Percentiles rank a stretch among this genome's conserved stretches.
These are phyloP conservation scores for Paradoxurus hermaphroditus DNA, from an alignment of 2,113 vertebrate species.

Conservation along the genomic window DNA sequence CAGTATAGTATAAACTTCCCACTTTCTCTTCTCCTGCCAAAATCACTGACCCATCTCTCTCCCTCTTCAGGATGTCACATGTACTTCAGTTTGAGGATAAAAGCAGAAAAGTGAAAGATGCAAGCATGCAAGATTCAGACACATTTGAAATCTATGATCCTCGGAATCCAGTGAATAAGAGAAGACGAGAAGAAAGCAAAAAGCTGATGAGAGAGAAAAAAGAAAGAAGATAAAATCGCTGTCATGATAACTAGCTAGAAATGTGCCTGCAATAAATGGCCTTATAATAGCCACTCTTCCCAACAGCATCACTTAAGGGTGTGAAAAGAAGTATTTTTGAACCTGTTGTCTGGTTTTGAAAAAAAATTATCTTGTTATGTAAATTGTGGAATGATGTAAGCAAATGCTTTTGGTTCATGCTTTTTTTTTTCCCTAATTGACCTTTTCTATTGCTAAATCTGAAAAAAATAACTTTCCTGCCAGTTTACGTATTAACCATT, in stretches of 20 bases:
- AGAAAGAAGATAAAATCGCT: slow-evolving; percentile 86
- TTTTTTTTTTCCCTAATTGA: background rate
- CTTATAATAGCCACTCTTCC: slow-evolving; percentile 56
- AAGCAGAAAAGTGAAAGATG: slow-evolving; percentile 97
- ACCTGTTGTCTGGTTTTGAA: slow-evolving; percentile 76
- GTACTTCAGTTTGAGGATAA: slow-evolving; percentile 98
- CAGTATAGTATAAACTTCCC: background rate
- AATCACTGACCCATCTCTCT: slow-evolving; percentile 56
- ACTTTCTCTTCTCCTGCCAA: background rate
- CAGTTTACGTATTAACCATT: slow-evolving; percentile 51
- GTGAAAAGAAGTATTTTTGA: slow-evolving; percentile 78
- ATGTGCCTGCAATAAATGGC: slow-evolving; percentile 65
- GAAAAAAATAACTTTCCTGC: slow-evolving; percentile 76
- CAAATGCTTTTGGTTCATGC: slow-evolving; percentile 60
- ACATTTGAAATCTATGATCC: slow-evolving; percentile 99
- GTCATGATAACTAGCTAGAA: slow-evolving; percentile 53
- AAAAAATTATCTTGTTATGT: slow-evolving; percentile 69
- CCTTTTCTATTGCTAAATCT: slow-evolving; percentile 66
- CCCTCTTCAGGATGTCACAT: slow-evolving; percentile 92
- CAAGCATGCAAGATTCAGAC: slow-evolving; percentile 96
- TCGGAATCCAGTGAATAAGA: slow-evolving; percentile 97
- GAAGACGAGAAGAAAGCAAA: slow-evolving; percentile 97
- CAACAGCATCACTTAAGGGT: slow-evolving; percentile 66
- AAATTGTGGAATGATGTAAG: slow-evolving; percentile 69
- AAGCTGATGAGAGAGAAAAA: slow-evolving; percentile 98